Conservation (phyloP, 2,888 invertebrate species). For the Sphaerophoria rueppellii region DNA sequence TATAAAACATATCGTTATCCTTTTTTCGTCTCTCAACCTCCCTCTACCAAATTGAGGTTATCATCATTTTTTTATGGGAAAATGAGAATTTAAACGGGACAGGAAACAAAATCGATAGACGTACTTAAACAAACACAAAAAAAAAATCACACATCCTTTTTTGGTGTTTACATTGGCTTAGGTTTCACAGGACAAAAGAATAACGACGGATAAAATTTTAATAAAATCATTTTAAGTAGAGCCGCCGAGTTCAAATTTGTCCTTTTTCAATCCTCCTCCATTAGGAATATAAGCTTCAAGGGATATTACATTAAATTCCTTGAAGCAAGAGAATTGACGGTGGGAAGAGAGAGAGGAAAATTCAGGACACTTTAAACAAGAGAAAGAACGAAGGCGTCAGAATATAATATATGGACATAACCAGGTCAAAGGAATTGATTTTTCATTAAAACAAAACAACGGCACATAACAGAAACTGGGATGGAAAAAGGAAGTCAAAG, state of each 20-base stretch:
- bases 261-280: not conserved
- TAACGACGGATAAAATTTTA: conserved; percentile 47
- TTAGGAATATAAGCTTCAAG: conserved; percentile 2
- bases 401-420: conserved; percentile 69
- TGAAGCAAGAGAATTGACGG: conserved; percentile 38
- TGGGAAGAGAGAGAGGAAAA: not conserved
- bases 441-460: conserved; percentile 59
- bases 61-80: not conserved
- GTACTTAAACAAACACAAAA: not conserved
- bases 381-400: conserved; percentile 60
- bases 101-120: conserved; percentile 53
- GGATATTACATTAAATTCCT: conserved; percentile 63
- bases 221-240: conserved; percentile 49
- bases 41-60: conserved; percentile 45
- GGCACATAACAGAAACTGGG: conserved; percentile 6
- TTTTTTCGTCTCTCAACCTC: conserved; percentile 5
- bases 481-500: not conserved
- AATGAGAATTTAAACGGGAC: not conserved
- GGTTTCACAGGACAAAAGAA: not conserved
- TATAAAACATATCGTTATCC: conserved; percentile 50
- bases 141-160: conserved; percentile 12
- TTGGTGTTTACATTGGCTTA: conserved; percentile 14
- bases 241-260: not conserved
- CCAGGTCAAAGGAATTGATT: conserved; percentile 73
- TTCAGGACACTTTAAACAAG: conserved; percentile 1